Evolutionary conservation across 2,797 vertebrate species (phyloP), one percentile per base, ranked within the genome.

Genomic region (Crypturellus tataupa): DNA sequence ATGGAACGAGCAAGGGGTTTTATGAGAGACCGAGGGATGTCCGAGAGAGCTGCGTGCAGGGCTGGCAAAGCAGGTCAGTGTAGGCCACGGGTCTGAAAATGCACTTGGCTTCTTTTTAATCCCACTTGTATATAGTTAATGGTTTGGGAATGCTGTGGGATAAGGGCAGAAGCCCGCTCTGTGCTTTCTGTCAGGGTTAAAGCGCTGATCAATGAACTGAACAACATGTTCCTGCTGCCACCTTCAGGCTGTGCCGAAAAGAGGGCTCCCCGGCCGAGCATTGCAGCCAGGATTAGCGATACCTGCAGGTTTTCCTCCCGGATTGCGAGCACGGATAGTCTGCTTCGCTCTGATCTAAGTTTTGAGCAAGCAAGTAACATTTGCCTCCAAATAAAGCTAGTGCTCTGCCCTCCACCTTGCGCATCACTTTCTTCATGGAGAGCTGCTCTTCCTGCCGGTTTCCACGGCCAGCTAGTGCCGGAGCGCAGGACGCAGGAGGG

Each of bases 201-300:
- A 49, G 59, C 73, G 60, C 10, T 65, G 93, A 68, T 89, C 80
- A 47, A 2, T 73, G 87, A 86, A 76, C 73, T 94, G 92, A 95
- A 89, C 64, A 88, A 91, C 96, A 96, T 97, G 96, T 96, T 96
- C 59, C 90, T 97, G 92, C 97, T 97, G 97, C 96, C 97, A 97
- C 94, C 96, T 97, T 97, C 96, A 96, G 96, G 90, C 82, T 95
- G 80, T 88, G 90, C 69, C 49, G 35, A 58, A 87, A 95, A 85
- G 91, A 4, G 31, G 76, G n/a, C 42, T 80, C 42, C 47, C 77
- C 15, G 20, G 68, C 67, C 14, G 12, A 5, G 47, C 2, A 10
- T 85, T 72, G 33, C 7, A 2, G 16, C 14, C 68, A 85, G 51
- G 46, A 40, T 79, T 44, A 44, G 35, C 39, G 0, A 2, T 78